Conservation (phyloP, 2,113 vertebrate species). For the Heliornis fulica region DNA sequence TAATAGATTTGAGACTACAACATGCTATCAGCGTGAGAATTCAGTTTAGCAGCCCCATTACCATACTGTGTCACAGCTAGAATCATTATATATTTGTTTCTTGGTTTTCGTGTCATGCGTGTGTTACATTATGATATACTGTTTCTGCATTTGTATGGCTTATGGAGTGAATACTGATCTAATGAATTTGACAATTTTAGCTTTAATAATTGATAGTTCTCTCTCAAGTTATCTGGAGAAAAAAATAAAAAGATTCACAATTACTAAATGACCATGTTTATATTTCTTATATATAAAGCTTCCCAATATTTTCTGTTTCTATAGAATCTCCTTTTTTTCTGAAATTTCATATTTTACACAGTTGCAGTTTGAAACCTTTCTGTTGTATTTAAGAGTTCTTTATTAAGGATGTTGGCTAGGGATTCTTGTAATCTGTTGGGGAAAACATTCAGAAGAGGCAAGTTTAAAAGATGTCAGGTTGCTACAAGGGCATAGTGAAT, state of each 20-base stretch:
- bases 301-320: neutral
- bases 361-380: neutral
- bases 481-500: neutral
- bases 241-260: neutral
- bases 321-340: neutral
- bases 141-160: neutral
- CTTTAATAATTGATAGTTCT: neutral
- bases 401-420: neutral
- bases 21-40: slow-evolving; percentile 62
- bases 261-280: neutral
- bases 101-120: slow-evolving; percentile 64
- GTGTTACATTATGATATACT: slow-evolving; percentile 46
- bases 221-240: neutral
- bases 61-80: slow-evolving; percentile 70
- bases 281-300: neutral
- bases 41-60: slow-evolving; percentile 58
- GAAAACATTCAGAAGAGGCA: neutral
- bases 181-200: slow-evolving; percentile 33
- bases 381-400: neutral
- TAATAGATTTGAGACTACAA: slow-evolving; percentile 71
- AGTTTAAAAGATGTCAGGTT: neutral
- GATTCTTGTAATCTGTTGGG: neutral
- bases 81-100: slow-evolving; percentile 71
- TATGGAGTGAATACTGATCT: slow-evolving; percentile 1
- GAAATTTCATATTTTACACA: neutral